These are phyloP conservation scores for Typhlomys cinereus DNA, from an alignment of 2,113 vertebrate genomes.

Conservation along the genomic window DNA sequence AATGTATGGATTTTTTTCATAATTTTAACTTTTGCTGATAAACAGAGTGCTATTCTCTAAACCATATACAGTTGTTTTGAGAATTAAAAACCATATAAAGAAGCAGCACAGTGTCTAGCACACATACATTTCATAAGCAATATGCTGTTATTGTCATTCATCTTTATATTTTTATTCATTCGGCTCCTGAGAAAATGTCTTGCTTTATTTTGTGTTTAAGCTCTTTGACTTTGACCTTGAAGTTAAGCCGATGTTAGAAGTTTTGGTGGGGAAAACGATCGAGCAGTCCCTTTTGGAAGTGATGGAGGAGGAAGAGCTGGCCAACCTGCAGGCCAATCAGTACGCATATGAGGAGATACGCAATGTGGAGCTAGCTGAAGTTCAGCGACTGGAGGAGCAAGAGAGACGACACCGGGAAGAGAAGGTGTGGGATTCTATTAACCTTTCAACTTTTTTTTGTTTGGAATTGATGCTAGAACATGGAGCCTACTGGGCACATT, in stretches of 20 bases:
- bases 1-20: background rate
- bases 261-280: slow-evolving; percentile 94
- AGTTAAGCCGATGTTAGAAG: slow-evolving; percentile 93
- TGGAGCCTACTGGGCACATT: background rate
- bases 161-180: background rate
- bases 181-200: background rate
- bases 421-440: slow-evolving; percentile 83
- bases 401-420: slow-evolving; percentile 90
- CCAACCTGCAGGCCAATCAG: slow-evolving; percentile 86
- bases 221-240: slow-evolving; percentile 97
- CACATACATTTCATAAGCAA: background rate
- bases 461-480: background rate
- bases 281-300: slow-evolving; percentile 96
- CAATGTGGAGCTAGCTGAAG: slow-evolving; percentile 90
- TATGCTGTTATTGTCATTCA: background rate
- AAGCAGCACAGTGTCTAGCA: background rate
- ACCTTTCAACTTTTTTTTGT: background rate
- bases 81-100: background rate
- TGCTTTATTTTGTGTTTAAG: slow-evolving; percentile 81
- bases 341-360: slow-evolving; percentile 86
- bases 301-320: slow-evolving; percentile 96
- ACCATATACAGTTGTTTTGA: background rate
- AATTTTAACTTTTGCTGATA: background rate
- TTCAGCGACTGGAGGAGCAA: slow-evolving; percentile 92
- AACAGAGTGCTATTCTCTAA: background rate